Conservation (phyloP, 1,140 invertebrate species). For the Zaprionus inermis region DNA sequence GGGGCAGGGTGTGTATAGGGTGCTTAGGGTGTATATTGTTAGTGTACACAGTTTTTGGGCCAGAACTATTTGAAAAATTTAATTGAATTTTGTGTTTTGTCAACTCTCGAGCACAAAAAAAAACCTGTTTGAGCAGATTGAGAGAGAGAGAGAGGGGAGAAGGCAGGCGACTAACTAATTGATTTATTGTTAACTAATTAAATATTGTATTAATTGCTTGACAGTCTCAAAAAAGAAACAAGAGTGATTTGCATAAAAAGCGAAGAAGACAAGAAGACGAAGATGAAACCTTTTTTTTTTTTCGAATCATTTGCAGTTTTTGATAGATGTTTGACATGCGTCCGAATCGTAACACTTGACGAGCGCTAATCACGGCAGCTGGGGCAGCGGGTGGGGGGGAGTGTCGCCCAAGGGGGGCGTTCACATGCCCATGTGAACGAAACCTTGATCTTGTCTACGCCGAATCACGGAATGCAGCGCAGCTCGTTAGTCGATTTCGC, state of each 20-base stretch:
- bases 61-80: slow-evolving; percentile 69
- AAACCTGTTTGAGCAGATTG: slow-evolving; percentile 55
- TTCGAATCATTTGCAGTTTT: slow-evolving; percentile 44
- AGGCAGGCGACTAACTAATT: slow-evolving; percentile 62
- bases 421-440: slow-evolving; percentile 42
- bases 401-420: neutral
- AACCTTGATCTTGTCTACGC: slow-evolving; percentile 71
- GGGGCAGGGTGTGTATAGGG: neutral
- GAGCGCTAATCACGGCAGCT: slow-evolving; percentile 34
- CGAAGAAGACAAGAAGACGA: slow-evolving; percentile 9
- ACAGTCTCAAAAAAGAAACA: slow-evolving; percentile 34
- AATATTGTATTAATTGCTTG: slow-evolving; percentile 81
- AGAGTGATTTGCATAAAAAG: slow-evolving; percentile 68
- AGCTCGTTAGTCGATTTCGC: slow-evolving; percentile 29
- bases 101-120: slow-evolving; percentile 63
- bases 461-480: slow-evolving; percentile 58
- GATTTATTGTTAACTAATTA: slow-evolving; percentile 82
- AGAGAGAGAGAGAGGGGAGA: neutral
- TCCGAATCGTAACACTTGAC: slow-evolving; percentile 40
- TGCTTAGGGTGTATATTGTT: slow-evolving; percentile 22
- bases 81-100: slow-evolving; percentile 74
- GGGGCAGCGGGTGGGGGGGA: neutral
- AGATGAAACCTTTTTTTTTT: slow-evolving; percentile 2
- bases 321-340: slow-evolving; percentile 67
- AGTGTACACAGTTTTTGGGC: slow-evolving; percentile 53